phyloP scores from a whole-genome alignment of 2,797 vertebrate genomes.

The Microctenopoma stevenorrisi region DNA sequence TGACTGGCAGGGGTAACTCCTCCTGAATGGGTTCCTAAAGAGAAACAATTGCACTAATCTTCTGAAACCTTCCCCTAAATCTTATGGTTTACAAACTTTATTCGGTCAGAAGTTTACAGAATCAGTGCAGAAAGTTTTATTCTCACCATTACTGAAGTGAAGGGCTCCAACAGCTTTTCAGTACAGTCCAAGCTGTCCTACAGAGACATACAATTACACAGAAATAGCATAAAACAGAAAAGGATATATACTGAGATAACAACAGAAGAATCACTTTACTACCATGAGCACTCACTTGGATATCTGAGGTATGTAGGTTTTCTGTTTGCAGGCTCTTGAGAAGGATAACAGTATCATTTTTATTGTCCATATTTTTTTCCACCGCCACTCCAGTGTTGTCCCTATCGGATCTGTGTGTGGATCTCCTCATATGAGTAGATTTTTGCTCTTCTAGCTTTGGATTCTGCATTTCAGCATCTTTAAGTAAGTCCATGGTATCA shows the following conservation, averaged over 20 bases:
- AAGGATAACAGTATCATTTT: constrained; percentile 55
- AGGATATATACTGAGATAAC: background rate
- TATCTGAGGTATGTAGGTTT: constrained; percentile 38
- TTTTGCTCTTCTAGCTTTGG: constrained; percentile 20
- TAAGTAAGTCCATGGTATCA: constrained; percentile 84
- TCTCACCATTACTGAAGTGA: constrained; percentile 75
- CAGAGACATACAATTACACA: constrained; percentile 44
- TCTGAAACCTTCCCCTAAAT: background rate
- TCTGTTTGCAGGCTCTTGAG: constrained; percentile 40
- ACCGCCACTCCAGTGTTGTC: constrained; percentile 17
- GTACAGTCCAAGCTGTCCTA: constrained; percentile 85
- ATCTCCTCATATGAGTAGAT: constrained; percentile 26
- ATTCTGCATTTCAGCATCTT: constrained; percentile 63
- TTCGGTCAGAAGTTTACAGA: constrained; percentile 7
- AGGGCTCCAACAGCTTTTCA: constrained; percentile 82
- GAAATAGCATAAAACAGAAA: background rate
- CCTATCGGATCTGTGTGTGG: constrained; percentile 23
- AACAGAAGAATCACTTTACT: background rate
- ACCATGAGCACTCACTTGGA: constrained; percentile 63
- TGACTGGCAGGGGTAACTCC: constrained; percentile 44
- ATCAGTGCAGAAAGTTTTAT: background rate
- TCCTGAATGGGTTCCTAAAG: constrained; percentile 73
- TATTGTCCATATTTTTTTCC: constrained; percentile 26
- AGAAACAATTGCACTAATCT: constrained; percentile 25
- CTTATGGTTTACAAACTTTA: background rate